These are phyloP conservation scores for Caenorhabditis latens DNA, from an alignment of 1,140 invertebrate species.

Conservation along the genomic window DNA sequence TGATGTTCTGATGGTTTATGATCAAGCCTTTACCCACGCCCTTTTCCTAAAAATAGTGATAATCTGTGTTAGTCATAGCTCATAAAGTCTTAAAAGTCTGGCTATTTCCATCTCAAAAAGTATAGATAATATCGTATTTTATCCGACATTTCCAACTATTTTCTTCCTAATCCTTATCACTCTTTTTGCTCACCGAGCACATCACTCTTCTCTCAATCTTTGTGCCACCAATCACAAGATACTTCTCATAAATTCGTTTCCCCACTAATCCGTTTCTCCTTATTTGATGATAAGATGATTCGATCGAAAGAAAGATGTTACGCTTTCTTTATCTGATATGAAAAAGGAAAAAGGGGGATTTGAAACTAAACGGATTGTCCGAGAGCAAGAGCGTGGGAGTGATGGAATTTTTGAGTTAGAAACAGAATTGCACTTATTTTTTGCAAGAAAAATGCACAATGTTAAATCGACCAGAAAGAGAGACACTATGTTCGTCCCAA, in stretches of 20 bases:
- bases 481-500: background rate
- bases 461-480: constrained; percentile 24
- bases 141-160: constrained; percentile 32
- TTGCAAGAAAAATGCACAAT: constrained; percentile 6
- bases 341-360: background rate
- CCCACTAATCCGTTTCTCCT: background rate
- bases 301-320: background rate
- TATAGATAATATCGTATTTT: background rate
- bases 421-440: background rate
- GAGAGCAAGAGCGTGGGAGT: constrained; percentile 3
- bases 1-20: constrained; percentile 32
- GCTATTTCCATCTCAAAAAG: background rate
- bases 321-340: background rate
- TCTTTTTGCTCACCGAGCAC: constrained; percentile 15
- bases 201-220: background rate
- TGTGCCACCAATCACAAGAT: constrained; percentile 13
- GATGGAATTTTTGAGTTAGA: constrained; percentile 4
- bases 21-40: background rate
- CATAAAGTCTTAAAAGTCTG: background rate
- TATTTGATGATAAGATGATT: background rate
- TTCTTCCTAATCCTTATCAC: background rate
- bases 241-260: background rate
- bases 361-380: background rate
- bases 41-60: background rate
- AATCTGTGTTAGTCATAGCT: background rate